Percentiles rank a stretch among this genome's conserved stretches.
These are phyloP conservation scores for Andrena praecox DNA, from an alignment of 2,888 invertebrate genomes.

Conservation along the genomic window DNA sequence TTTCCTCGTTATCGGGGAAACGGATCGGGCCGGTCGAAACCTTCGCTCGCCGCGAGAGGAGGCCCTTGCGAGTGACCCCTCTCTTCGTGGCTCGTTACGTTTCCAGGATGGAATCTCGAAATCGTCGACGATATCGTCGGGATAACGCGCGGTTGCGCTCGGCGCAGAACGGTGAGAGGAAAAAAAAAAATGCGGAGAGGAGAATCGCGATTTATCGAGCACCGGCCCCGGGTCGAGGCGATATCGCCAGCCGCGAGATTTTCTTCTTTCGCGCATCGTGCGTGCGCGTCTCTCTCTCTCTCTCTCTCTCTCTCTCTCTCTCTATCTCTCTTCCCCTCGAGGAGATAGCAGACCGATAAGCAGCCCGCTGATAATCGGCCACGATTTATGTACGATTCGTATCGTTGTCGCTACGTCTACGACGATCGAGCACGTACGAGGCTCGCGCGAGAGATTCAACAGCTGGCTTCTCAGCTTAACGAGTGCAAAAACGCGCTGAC, in stretches of 20 bases:
- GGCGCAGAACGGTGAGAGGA: slow-evolving; percentile 5
- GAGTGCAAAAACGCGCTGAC: not conserved
- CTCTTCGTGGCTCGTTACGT: slow-evolving; percentile 50
- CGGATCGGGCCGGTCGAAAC: slow-evolving; percentile 33
- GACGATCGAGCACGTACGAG: not conserved
- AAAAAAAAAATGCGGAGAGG: not conserved
- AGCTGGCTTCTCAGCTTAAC: slow-evolving; percentile 16
- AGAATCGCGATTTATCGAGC: slow-evolving; percentile 41
- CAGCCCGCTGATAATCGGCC: slow-evolving; percentile 47
- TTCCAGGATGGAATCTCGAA: slow-evolving; percentile 50
- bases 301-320: too few relatives aligned
- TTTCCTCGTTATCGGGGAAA: slow-evolving; percentile 50
- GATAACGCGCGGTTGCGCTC: slow-evolving; percentile 16
- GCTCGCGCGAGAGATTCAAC: slow-evolving; percentile 22
- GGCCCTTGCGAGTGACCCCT: not conserved
- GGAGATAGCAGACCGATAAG: slow-evolving; percentile 68
- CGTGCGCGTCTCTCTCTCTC: slow-evolving; percentile 40
- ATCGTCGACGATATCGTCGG: slow-evolving; percentile 15
- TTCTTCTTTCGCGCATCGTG: slow-evolving; percentile 25
- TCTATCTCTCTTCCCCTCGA: not conserved
- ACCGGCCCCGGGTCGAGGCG: not conserved
- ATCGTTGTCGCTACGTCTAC: slow-evolving; percentile 33
- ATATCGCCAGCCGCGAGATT: slow-evolving; percentile 4
- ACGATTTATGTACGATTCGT: slow-evolving; percentile 56
- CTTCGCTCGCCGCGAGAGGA: not conserved